Evolutionary conservation across 2,113 vertebrate species (phyloP).

Genomic region (Nettapus auritus): DNA sequence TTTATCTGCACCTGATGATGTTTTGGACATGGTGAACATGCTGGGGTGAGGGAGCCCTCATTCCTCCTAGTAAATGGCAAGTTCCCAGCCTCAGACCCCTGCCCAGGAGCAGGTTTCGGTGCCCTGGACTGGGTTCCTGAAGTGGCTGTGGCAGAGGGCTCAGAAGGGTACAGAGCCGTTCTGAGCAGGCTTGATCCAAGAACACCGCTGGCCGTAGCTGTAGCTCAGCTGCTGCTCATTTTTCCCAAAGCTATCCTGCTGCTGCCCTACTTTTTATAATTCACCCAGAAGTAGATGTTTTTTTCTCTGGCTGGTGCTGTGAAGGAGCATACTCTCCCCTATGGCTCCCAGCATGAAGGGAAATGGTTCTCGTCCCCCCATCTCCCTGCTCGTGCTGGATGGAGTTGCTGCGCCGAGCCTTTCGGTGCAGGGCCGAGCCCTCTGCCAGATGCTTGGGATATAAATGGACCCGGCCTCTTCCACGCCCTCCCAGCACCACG

Average conservation of each 20-base stretch:
- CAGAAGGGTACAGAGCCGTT: neutral
- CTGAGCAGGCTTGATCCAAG: neutral
- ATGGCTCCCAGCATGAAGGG: neutral
- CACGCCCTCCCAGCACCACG: neutral
- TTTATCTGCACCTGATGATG: neutral
- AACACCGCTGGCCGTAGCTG: neutral
- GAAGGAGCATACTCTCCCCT: neutral
- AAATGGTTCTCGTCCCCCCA: neutral
- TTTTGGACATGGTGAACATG: neutral
- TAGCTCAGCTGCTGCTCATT: neutral
- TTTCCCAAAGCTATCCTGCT: neutral
- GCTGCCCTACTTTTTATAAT: constrained; percentile 16
- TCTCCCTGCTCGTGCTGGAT: neutral
- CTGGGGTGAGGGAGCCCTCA: neutral
- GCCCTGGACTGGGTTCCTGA: neutral
- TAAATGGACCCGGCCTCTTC: constrained; percentile 42
- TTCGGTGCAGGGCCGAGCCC: neutral
- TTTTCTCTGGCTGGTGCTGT: neutral
- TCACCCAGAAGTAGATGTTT: neutral
- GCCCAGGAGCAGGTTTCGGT: neutral
- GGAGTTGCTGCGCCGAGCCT: neutral
- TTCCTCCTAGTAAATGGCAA: neutral
- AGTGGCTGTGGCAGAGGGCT: neutral
- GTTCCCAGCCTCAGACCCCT: neutral
- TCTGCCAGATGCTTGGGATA: constrained; percentile 35